Evolutionary conservation across 2,888 invertebrate species (phyloP).

Genomic region (Protodeltote pygarga): DNA sequence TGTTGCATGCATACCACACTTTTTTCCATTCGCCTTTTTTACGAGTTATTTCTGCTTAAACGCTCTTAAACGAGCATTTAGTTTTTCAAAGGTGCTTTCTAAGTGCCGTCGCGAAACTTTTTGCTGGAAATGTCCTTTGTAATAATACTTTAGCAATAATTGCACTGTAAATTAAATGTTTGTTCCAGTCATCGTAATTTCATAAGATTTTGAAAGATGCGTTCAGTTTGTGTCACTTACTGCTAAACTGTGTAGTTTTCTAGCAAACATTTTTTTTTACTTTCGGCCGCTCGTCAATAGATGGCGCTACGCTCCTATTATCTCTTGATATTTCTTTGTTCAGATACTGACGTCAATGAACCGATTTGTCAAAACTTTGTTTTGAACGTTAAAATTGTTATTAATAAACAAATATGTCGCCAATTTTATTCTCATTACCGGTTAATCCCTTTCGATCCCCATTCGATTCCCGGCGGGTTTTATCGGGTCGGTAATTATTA

Average conservation of each 20-base stretch:
- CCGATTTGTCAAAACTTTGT: conserved; percentile 22
- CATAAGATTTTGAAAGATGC: conserved; percentile 65
- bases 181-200: conserved; percentile 72
- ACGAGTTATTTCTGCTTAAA: conserved; percentile 81
- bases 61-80: conserved; percentile 81
- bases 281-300: conserved; percentile 26
- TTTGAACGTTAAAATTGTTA: conserved; percentile 20
- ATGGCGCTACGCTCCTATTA: conserved; percentile 34
- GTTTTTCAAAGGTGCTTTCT: conserved; percentile 85
- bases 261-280: conserved; percentile 10
- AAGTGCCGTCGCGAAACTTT: conserved; percentile 74
- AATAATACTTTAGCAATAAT: conserved; percentile 80
- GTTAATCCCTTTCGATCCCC: conserved; percentile 52
- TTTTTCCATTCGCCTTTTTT: conserved; percentile 70
- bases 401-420: conserved; percentile 34
- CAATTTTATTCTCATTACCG: conserved; percentile 45
- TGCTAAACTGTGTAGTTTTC: conserved; percentile 20
- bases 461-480: conserved; percentile 63
- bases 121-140: conserved; percentile 76
- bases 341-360: conserved; percentile 16
- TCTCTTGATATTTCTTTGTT: conserved; percentile 28
- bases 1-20: conserved; percentile 70
- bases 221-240: conserved; percentile 50
- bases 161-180: conserved; percentile 76
- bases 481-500: conserved; percentile 74